Percentiles rank a stretch among this genome's conserved stretches.
phyloP scores from a whole-genome alignment of 2,113 vertebrate genomes.

The Neodontobutis hainanensis region DNA sequence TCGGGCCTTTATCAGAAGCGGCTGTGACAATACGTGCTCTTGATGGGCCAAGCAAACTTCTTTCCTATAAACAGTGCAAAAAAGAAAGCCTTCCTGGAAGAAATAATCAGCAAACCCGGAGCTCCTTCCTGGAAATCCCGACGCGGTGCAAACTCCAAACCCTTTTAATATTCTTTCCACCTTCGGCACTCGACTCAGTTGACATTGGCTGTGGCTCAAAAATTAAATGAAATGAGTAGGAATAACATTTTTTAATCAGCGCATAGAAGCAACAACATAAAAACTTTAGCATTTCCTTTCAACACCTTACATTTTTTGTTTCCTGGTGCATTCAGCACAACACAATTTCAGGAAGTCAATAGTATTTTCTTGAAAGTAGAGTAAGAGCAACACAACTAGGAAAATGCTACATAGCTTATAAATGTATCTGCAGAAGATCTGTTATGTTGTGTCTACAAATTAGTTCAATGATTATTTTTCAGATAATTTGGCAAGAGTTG shows the following conservation, averaged over 20 bases:
- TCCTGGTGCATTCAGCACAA: too few relatives aligned
- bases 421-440: too few relatives aligned
- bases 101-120: slow-evolving; percentile 65
- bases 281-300: too few relatives aligned
- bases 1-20: slow-evolving; percentile 75
- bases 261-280: too few relatives aligned
- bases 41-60: slow-evolving; percentile 66
- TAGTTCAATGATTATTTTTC: too few relatives aligned
- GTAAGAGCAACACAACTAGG: too few relatives aligned
- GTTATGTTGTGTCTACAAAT: too few relatives aligned
- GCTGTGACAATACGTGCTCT: slow-evolving; percentile 70
- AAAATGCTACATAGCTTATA: too few relatives aligned
- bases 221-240: slow-evolving; percentile 8
- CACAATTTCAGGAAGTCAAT: too few relatives aligned
- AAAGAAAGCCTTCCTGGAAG: slow-evolving; percentile 73
- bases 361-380: too few relatives aligned
- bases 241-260: slow-evolving; percentile 29
- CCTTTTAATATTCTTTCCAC: slow-evolving; percentile 52
- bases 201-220: slow-evolving; percentile 37
- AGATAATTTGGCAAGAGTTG: too few relatives aligned
- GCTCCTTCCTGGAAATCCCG: slow-evolving; percentile 71
- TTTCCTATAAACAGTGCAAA: slow-evolving; percentile 57
- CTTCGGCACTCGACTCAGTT: slow-evolving; percentile 16
- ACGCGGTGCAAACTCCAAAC: slow-evolving; percentile 43
- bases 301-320: too few relatives aligned